Evolutionary conservation across 2,888 invertebrate species (phyloP), one percentile per base, ranked within the genome.

Genomic region (Orchestes rusci): DNA sequence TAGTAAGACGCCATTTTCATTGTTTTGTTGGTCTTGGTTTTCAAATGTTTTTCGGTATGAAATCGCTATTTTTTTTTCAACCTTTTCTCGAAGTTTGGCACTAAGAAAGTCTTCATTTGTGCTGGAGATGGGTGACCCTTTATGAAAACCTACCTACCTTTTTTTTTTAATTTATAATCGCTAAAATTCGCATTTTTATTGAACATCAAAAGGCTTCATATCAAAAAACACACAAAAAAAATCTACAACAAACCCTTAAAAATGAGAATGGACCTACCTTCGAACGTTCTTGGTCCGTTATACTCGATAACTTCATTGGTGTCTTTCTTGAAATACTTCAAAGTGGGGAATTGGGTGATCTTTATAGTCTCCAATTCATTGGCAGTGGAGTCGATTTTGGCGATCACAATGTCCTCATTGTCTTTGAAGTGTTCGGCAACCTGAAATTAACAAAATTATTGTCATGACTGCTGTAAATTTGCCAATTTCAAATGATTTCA

Each of bases 381-480:
- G 65, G 82, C 87, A 43, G 99, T 99, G 51, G 97, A 85, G 73
- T 99, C 99, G 77, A 99, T 96, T 76, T 99, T 99, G 60, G 97
- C 96, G 66, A 99, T 85, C 38, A 99, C 78, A 50, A 97, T 76
- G 53, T 82, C 80, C 4, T 79, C 79, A 57, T 82, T 71, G 62
- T 86, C 84, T 70, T 85, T 82, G 74, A 83, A 97, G 28, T 51
- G 51, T 43, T 50, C 45, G 12, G 39, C 49, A 19, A 49, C 32
- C 42, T 45, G 17, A 16, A 35, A 45, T 31, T 31, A 12, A n/a
- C 30, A 7, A 23, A 23, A 7, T 10, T 23, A 23, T 23, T n/a
- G n/a, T n/a, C n/a, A n/a, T n/a, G 10, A 7, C 10, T 23, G 5
- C 23, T 23, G 23, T 10, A 23, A 7, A 5, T 7, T 10, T 23